Base-by-base conservation (phyloP, 2,797 vertebrate species). In the Dendrocincla fuliginosa region DNA sequence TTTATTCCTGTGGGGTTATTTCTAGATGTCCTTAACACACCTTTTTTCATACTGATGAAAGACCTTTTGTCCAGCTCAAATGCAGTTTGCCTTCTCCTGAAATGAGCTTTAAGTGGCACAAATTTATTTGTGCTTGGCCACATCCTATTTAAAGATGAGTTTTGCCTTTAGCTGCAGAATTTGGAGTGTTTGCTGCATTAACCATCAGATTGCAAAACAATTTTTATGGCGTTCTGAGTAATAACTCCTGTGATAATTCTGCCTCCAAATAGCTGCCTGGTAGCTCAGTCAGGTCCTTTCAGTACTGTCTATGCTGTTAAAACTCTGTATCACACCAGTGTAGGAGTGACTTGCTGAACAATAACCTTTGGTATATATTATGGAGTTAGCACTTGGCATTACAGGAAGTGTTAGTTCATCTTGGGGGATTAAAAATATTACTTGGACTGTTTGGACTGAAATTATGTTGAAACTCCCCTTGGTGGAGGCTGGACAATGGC, bases 1-100 rank as follows among this genome's bases (percentile, higher is more conserved):
- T 93, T 95, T 96, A 74, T 82, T 95, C 70, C 81, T 68, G 18
- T 35, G 41, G 50, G 85, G 27, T 91, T 96, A 84, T 97, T 96
- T 96, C 90, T 91, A 83, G 87, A 37, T 83, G 65, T 52, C 53
- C 75, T 65, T 61, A 84, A 75, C 25, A 27, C 57, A 65, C 33
- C 11, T 27, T 70, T 84, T 84, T 94, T 84, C 33, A 28, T 30
- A 23, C 49, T 35, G 16, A 71, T 97, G 80, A 95, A 95, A 84
- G 88, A 64, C 76, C 39, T 69, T 83, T 87, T 95, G 89, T 96
- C 82, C 35, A 60, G 9, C 7, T 56, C 7, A 92, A 82, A 13
- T 19, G 56, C 14, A 65, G 56, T 80, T 81, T 87, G 16, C 53
- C 83, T 77, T 52, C 37, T 67, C 50, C 74, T 57, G n/a, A 69